phyloP scores from a whole-genome alignment of 2,888 invertebrate genomes.

The Conistra vaccinii region DNA sequence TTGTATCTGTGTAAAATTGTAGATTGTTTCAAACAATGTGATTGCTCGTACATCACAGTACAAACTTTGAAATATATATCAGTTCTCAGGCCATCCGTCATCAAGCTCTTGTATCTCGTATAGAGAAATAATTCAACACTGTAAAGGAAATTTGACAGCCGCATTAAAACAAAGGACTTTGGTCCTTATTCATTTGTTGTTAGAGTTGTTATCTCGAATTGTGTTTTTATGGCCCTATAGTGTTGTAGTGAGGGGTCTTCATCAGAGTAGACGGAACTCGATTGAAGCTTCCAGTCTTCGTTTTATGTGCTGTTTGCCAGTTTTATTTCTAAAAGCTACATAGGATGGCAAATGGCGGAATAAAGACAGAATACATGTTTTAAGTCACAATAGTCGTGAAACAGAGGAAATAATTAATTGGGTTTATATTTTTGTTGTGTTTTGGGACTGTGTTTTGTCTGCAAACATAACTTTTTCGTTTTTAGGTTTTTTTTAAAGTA shows the following conservation, averaged over 20 bases:
- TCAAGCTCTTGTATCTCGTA: conserved; percentile 46
- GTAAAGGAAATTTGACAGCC: conserved; percentile 64
- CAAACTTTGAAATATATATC: conserved; percentile 56
- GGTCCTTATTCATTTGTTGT: conserved; percentile 26
- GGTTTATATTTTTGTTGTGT: conserved; percentile 16
- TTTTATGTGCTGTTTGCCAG: conserved; percentile 59
- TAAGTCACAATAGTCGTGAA: conserved; percentile 41
- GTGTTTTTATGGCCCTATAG: conserved; percentile 41
- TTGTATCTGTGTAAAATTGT: conserved; percentile 29
- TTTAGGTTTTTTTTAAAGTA: not conserved
- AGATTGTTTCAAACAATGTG: conserved; percentile 31
- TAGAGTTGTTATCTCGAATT: conserved; percentile 51
- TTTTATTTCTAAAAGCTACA: conserved; percentile 60
- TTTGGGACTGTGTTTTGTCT: not conserved
- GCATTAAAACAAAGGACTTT: conserved; percentile 51
- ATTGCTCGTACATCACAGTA: conserved; percentile 38
- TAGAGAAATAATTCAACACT: conserved; percentile 65
- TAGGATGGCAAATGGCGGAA: conserved; percentile 47
- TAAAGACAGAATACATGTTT: conserved; percentile 50
- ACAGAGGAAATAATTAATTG: conserved; percentile 43
- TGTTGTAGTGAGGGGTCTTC: conserved; percentile 41
- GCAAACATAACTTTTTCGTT: not conserved
- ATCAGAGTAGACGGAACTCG: conserved; percentile 55
- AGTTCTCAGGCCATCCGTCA: conserved; percentile 56
- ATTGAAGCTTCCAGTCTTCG: conserved; percentile 54